phyloP scores from a whole-genome alignment of 2,113 vertebrate genomes.

The Percopsis transmontana region DNA sequence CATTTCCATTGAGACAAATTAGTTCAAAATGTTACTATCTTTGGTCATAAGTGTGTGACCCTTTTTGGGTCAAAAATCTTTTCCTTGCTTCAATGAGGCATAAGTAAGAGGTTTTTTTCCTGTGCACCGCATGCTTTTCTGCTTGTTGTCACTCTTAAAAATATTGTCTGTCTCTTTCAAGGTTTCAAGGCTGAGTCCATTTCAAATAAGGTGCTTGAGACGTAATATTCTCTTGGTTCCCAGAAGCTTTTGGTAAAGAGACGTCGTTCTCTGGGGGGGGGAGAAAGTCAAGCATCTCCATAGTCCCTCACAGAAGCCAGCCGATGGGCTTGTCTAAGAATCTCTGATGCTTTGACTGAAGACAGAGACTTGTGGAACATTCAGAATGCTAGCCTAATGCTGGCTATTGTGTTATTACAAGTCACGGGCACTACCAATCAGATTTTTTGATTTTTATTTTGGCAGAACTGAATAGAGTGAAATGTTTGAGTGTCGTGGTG shows the following conservation, averaged over 20 bases:
- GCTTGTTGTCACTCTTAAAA: slow-evolving; percentile 27
- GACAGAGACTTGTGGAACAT: slow-evolving; percentile 11
- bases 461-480: slow-evolving; percentile 37
- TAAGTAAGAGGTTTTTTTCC: slow-evolving; percentile 31
- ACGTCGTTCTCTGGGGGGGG: neutral
- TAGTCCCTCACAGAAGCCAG: neutral
- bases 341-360: slow-evolving; percentile 18
- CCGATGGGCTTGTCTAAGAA: slow-evolving; percentile 15
- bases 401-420: neutral
- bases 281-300: slow-evolving; percentile 1
- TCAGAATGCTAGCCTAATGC: slow-evolving; percentile 24
- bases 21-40: slow-evolving; percentile 51
- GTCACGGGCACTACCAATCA: slow-evolving; percentile 2
- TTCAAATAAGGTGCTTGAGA: slow-evolving; percentile 45
- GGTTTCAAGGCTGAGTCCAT: slow-evolving; percentile 7
- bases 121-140: slow-evolving; percentile 20
- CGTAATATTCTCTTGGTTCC: slow-evolving; percentile 20
- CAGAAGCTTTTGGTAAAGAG: neutral
- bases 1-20: slow-evolving; percentile 54
- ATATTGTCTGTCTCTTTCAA: too few species aligned
- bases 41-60: slow-evolving; percentile 9
- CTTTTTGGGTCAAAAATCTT: neutral
- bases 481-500: slow-evolving; percentile 39
- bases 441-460: neutral
- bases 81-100: slow-evolving; percentile 6